Conservation (phyloP, 2,797 vertebrate genomes). For the Poecile montanus region DNA sequence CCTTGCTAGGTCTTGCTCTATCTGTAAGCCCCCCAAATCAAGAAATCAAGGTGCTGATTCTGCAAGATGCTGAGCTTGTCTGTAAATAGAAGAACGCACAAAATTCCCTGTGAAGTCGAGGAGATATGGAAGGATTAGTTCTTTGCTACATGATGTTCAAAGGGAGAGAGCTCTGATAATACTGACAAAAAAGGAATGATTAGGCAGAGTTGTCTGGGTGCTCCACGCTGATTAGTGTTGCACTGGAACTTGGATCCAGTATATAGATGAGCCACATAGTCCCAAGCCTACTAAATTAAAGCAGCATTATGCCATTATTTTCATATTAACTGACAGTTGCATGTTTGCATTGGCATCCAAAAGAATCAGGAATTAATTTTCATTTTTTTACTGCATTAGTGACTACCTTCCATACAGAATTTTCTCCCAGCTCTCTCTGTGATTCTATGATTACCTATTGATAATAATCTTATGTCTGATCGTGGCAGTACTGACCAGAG, state of each 20-base stretch:
- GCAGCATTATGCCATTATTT: neutral
- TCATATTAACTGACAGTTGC: neutral
- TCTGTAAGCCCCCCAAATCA: neutral
- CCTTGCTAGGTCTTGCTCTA: neutral
- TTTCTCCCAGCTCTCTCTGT: neutral
- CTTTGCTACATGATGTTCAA: neutral
- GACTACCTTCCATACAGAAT: neutral
- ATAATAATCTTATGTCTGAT: neutral
- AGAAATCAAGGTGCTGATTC: neutral
- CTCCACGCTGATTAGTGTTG: neutral
- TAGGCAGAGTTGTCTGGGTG: neutral
- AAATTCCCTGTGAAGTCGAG: neutral
- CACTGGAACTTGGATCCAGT: neutral
- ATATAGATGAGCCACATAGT: fast-evolving
- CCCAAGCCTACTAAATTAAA: neutral
- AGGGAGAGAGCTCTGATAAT: neutral
- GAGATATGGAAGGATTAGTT: neutral
- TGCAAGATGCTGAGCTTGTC: neutral
- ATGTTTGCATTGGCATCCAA: neutral
- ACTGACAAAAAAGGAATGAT: neutral
- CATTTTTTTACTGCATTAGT: neutral
- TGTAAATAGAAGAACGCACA: neutral
- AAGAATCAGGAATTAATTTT: neutral
- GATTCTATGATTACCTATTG: neutral
- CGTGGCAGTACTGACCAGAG: neutral